Evolutionary conservation across 1,140 invertebrate genomes (phyloP), one percentile per base, ranked within the genome.

Genomic region (Ephestia elutella): DNA sequence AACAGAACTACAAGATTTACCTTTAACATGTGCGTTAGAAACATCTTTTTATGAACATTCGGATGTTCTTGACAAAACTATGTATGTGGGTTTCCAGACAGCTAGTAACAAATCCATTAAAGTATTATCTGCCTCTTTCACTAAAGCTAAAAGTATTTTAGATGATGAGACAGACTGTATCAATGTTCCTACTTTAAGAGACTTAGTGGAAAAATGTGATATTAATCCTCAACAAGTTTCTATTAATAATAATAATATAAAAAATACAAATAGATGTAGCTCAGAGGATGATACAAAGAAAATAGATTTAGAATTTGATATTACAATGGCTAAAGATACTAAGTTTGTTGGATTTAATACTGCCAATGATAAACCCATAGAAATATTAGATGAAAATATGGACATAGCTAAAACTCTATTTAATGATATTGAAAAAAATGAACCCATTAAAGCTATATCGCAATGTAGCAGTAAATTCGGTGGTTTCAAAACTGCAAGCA

Each of bases 41-140:
- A 82, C 71, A 7, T 78, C 74, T 17, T 82, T 75, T 62, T 71
- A 72, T 62, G 62, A 77, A 15, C 51, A 72, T 59, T 53, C 63
- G 44, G 57, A 73, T 63, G 54, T 75, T 32, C 59, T 82, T 28
- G 75, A 86, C 32, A 72, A 80, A 66, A 80, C 73, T 21, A 76
- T 86, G 68, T 87, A 78, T 86, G 81, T 87, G 18, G 82, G 82
- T 0, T 87, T 87, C 63, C 81, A 86, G 72, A 87, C 85, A 38
- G 80, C 80, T 15, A 87, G 79, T 62, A 81, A 87, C 64, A 86
- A 81, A 44, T 75, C 77, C 59, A 87, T 87, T 64, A 73, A 84
- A 70, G 59, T 86, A 5, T 61, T 20, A 48, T 71, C 75, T 65
- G 77, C 80, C 13, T 80, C 82, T 35, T 83, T 80, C 65, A 61